Percentiles rank a stretch among this genome's conserved stretches.
Conservation (phyloP, 2,113 vertebrate genomes). For the Stegostoma tigrinum region DNA sequence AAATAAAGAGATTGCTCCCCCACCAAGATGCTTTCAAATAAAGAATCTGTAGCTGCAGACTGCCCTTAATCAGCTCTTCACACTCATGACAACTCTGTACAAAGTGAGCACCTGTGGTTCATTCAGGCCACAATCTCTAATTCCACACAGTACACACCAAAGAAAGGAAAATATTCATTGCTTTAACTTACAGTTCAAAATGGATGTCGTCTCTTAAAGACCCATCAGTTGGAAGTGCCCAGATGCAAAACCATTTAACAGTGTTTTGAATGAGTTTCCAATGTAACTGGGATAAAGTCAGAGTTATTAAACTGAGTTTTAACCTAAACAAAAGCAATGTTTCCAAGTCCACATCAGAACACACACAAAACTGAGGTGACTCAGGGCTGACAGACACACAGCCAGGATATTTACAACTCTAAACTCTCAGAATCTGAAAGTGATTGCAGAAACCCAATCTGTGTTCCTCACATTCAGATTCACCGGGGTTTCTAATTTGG, state of each 20-base stretch:
- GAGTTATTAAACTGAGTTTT: neutral
- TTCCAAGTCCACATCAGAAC: neutral
- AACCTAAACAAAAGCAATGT: neutral
- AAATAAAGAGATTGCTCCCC: neutral
- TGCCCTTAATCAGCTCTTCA: neutral
- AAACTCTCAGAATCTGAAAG: neutral
- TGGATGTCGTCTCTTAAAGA: neutral
- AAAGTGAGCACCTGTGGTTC: neutral
- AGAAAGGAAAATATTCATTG: neutral
- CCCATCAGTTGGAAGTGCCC: neutral
- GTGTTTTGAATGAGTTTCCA: neutral
- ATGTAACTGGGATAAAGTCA: neutral
- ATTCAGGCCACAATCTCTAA: neutral
- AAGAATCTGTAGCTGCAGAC: neutral
- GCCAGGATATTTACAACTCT: neutral
- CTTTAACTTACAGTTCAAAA: neutral
- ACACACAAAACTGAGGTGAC: neutral
- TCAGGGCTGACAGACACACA: neutral
- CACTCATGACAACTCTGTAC: neutral
- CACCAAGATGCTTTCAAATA: neutral
- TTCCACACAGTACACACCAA: neutral
- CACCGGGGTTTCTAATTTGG: neutral
- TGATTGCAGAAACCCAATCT: neutral
- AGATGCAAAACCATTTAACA: too few relatives aligned
- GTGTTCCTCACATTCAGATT: neutral